Evolutionary conservation across 2,797 vertebrate species (phyloP), one percentile per base, ranked within the genome.

Genomic region (Chrysolophus pictus): DNA sequence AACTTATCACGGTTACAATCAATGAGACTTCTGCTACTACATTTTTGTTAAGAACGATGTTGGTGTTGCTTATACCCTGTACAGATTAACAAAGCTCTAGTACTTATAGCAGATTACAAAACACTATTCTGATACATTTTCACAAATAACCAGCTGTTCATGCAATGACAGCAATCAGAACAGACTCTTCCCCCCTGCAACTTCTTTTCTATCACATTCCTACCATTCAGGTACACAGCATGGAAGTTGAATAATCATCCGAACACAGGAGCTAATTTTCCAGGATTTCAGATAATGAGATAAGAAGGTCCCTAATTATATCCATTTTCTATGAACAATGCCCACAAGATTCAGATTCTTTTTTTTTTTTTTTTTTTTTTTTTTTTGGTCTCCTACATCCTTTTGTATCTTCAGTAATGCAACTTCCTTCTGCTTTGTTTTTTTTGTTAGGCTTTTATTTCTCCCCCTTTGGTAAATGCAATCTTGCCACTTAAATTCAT

Each of bases 21-120:
- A 67, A 19, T 17, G 4, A 93, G 44, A 56, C 37, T 90, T 82
- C n/a, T 85, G 87, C 70, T 88, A 42, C 76, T 44, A 10, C 53
- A 68, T 82, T 70, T 78, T n/a, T 86, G 46, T 74, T 73, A 82
- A 88, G 77, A 73, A 64, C 63, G 62, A 88, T 81, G 78, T 55
- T 68, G 82, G 37, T 79, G 68, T 21, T 75, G 51, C 53, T 90
- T 82, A 58, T 37, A 90, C 83, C 21, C 37, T 37, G 23, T 2
- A 28, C 4, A 74, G 41, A 88, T 73, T 62, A 84, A 74, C 60
- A 90, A 91, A 91, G 41, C 65, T 84, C 56, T 39, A 28, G 10
- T 28, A 46, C 42, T 71, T 58, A 82, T 78, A 94, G 91, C 0
- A 84, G 29, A 58, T 71, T 26, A 64, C 39, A 79, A 46, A 91